Evolutionary conservation across 2,113 vertebrate genomes (phyloP).

Genomic region (Taxidea taxus): DNA sequence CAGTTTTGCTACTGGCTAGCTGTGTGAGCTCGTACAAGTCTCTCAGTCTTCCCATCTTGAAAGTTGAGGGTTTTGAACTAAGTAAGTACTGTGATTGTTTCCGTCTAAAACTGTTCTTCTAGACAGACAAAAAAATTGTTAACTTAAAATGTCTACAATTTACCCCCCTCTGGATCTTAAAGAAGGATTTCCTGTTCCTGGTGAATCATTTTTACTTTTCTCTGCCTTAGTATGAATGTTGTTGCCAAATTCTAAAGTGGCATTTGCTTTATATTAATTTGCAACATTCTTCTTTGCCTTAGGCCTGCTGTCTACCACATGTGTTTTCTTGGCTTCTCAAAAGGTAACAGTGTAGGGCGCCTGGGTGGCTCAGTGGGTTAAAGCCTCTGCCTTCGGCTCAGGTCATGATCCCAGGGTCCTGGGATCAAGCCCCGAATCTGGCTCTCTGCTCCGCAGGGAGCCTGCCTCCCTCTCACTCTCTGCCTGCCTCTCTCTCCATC

Average conservation of each 20-base stretch:
- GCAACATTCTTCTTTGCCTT: background rate
- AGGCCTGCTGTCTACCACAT: background rate
- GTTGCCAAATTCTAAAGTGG: background rate
- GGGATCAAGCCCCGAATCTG: too few relatives aligned
- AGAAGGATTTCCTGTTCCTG: background rate
- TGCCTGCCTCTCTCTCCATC: too few relatives aligned
- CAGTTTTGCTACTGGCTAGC: background rate
- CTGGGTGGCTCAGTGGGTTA: too few relatives aligned
- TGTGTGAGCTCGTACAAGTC: background rate
- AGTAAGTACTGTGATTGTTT: constrained; percentile 28
- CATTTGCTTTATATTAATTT: background rate
- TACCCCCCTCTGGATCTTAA: background rate
- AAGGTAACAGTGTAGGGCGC: background rate
- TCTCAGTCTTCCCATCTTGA: constrained; percentile 8
- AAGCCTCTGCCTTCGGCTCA: too few relatives aligned
- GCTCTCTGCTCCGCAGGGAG: too few relatives aligned
- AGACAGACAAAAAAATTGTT: constrained; percentile 26
- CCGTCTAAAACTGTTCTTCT: constrained; percentile 16
- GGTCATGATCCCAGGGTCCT: too few relatives aligned
- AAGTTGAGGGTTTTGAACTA: constrained; percentile 30
- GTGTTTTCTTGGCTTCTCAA: constrained; percentile 29
- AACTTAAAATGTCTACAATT: background rate
- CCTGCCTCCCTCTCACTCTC: too few relatives aligned
- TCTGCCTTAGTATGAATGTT: background rate
- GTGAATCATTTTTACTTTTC: constrained; percentile 31